Evolutionary conservation across 2,113 vertebrate genomes (phyloP).

Genomic region (human (Homo sapiens)): GRCh38 chr3:36319501-36320000

Average conservation of each 20-base stretch:
- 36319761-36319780: slow-evolving; percentile 4
- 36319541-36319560: neutral
- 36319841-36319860: slow-evolving; percentile 72
- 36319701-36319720: neutral
- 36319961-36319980: neutral
- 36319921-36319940: neutral
- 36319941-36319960: neutral
- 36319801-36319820: slow-evolving; percentile 70
- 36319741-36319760: slow-evolving; percentile 58
- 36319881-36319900: slow-evolving; percentile 57
- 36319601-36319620: neutral
- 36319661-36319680: neutral
- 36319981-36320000: neutral
- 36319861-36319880: slow-evolving; percentile 67
- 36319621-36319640: neutral
- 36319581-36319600: neutral
- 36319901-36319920: slow-evolving; percentile 8
- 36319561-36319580: neutral
- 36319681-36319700: neutral
- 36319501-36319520: neutral
- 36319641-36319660: neutral
- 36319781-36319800: slow-evolving; percentile 52
- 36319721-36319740: neutral
- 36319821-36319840: slow-evolving; percentile 74
- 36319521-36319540: neutral